These are phyloP conservation scores for Menidia beryllina DNA, from an alignment of 2,113 vertebrate species.

Conservation along the genomic window DNA sequence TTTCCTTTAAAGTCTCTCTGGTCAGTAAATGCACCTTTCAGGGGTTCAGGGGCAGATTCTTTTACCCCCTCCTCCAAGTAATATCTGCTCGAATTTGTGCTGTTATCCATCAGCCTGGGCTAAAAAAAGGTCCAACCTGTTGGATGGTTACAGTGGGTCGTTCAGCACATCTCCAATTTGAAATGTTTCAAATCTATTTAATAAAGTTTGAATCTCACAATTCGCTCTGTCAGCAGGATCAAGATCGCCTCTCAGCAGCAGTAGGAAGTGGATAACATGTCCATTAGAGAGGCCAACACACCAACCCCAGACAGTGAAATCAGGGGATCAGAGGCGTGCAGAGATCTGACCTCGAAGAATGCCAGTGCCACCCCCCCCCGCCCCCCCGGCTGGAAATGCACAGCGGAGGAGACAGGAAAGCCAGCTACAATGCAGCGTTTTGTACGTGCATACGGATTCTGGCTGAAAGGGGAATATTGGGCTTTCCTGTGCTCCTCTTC, in stretches of 20 bases:
- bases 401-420: conserved; percentile 80
- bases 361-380: conserved; percentile 50
- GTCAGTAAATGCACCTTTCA: conserved; percentile 32
- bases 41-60: conserved; percentile 5
- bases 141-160: conserved; percentile 31
- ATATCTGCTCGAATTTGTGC: background rate
- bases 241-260: conserved; percentile 27
- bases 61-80: conserved; percentile 5
- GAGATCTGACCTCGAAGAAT: conserved; percentile 73
- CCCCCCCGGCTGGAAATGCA: conserved; percentile 48
- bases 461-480: conserved; percentile 76
- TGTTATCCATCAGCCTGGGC: background rate
- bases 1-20: conserved; percentile 35
- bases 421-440: conserved; percentile 82
- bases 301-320: conserved; percentile 27
- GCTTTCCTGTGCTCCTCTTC: conserved; percentile 82
- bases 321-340: conserved; percentile 64
- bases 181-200: conserved; percentile 51
- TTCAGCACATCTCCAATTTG: conserved; percentile 30
- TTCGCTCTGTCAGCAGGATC: conserved; percentile 43
- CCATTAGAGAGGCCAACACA: conserved; percentile 52
- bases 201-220: conserved; percentile 39
- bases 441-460: conserved; percentile 73
- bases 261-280: conserved; percentile 77
- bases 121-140: background rate